These are phyloP conservation scores for Urosaurus nigricauda DNA, from an alignment of 2,797 vertebrate species.

Conservation along the genomic window DNA sequence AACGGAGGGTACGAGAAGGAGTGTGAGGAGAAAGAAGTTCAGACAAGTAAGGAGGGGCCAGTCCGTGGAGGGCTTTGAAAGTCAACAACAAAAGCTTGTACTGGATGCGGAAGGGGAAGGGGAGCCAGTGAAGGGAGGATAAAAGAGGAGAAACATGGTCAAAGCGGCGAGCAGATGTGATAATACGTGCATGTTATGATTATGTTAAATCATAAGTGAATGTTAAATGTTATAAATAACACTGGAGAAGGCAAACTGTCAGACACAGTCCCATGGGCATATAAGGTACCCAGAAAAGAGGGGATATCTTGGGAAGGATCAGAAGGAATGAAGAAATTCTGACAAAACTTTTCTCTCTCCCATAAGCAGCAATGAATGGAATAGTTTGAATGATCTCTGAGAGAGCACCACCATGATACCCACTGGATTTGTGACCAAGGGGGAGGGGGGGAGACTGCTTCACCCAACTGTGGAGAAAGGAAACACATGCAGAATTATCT, in stretches of 20 bases:
- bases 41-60: too few species aligned
- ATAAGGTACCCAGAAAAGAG: neutral
- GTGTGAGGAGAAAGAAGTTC: too few species aligned
- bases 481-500: neutral
- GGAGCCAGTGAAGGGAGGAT: too few species aligned
- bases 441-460: too few species aligned
- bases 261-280: neutral
- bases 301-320: neutral
- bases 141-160: too few species aligned
- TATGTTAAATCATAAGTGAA: constrained; percentile 38
- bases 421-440: neutral
- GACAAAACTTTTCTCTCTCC: neutral
- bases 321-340: too few species aligned
- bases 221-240: constrained; percentile 21
- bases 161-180: too few species aligned
- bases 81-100: too few species aligned
- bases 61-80: too few species aligned
- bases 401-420: neutral
- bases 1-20: too few species aligned
- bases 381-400: neutral
- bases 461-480: neutral
- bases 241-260: neutral
- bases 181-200: too few species aligned
- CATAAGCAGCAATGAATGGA: neutral
- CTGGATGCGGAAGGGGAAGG: too few species aligned